Evolutionary conservation across 1,140 invertebrate species (phyloP).

Genomic region (Popillia japonica): DNA sequence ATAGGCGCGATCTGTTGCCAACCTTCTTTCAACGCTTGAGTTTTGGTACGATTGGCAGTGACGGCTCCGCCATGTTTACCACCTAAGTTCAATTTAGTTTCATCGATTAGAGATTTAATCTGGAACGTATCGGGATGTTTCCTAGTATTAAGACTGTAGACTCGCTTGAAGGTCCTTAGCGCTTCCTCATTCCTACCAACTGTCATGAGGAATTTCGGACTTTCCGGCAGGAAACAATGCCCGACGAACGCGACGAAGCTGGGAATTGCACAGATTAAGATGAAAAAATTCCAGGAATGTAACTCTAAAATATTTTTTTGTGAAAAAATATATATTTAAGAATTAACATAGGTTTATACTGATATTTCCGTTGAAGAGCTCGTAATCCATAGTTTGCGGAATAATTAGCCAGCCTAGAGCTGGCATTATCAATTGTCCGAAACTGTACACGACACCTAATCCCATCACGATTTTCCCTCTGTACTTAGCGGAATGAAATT

Average conservation of each 20-base stretch:
- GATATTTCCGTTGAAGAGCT: conserved; percentile 50
- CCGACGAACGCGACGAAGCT: conserved; percentile 69
- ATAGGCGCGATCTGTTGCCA: conserved; percentile 48
- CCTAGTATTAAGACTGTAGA: conserved; percentile 71
- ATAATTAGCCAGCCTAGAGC: conserved; percentile 66
- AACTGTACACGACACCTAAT: conserved; percentile 68
- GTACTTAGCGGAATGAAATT: conserved; percentile 70
- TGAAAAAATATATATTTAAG: too few species aligned
- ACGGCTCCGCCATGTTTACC: conserved; percentile 38
- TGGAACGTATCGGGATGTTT: conserved; percentile 68
- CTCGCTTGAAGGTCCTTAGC: conserved; percentile 66
- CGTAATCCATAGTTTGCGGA: conserved; percentile 58
- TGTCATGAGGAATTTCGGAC: conserved; percentile 83
- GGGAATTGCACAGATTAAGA: conserved; percentile 71
- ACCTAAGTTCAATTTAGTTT: conserved; percentile 42
- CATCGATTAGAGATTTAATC: conserved; percentile 49
- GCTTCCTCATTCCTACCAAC: conserved; percentile 74
- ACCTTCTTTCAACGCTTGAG: conserved; percentile 46
- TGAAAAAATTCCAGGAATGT: conserved; percentile 81
- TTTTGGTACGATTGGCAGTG: conserved; percentile 40
- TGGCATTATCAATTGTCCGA: conserved; percentile 66
- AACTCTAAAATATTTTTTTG: conserved; percentile 59
- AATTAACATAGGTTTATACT: conserved; percentile 56
- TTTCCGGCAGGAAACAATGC: conserved; percentile 78
- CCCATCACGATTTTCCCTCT: conserved; percentile 71